phyloP scores from a whole-genome alignment of 2,888 invertebrate genomes.

The Alloplasta piceator region DNA sequence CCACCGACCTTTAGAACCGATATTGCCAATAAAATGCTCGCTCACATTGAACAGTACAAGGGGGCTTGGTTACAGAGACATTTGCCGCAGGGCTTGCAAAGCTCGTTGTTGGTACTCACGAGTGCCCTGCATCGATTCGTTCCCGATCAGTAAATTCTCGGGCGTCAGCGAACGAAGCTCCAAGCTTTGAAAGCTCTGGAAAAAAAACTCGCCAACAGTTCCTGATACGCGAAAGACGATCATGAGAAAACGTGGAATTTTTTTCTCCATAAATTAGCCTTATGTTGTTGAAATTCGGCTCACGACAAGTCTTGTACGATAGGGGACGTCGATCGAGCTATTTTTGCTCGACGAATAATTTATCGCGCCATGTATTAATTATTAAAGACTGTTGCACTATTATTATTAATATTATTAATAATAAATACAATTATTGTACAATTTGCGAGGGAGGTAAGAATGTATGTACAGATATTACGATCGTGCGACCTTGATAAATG shows the following conservation, averaged over 20 bases:
- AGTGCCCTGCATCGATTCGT: constrained; percentile 84
- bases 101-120: constrained; percentile 83
- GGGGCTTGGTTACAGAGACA: constrained; percentile 85
- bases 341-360: no score
- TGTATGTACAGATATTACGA: constrained; percentile 66
- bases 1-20: constrained; percentile 87
- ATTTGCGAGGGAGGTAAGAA: constrained; percentile 59
- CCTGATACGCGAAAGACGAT: no score
- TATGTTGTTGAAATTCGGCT: no score
- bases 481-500: no score
- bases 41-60: constrained; percentile 85
- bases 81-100: constrained; percentile 84
- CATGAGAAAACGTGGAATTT: no score
- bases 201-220: no score
- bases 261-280: no score
- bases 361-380: constrained; percentile 62
- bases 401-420: constrained; percentile 56
- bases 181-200: no score
- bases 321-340: no score
- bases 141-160: constrained; percentile 76
- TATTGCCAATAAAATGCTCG: constrained; percentile 86
- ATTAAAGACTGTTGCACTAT: constrained; percentile 68
- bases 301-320: no score
- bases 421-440: constrained; percentile 65
- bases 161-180: constrained; percentile 59